Evolutionary conservation across 2,113 vertebrate species (phyloP), one percentile per base, ranked within the genome.

Genomic region (Eubucco bourcierii): DNA sequence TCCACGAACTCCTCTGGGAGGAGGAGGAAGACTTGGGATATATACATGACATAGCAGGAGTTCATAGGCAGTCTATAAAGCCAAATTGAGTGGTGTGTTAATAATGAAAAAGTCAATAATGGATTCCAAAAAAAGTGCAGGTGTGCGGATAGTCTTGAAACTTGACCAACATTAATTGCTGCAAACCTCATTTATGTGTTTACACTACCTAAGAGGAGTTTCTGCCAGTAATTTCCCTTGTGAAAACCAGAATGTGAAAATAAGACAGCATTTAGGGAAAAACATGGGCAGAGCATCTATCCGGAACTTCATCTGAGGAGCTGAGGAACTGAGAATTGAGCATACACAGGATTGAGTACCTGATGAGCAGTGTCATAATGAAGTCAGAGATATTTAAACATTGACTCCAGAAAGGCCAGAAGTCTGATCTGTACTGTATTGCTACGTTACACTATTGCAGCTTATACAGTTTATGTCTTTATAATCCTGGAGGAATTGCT

Each of bases 91-190:
- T 85, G 44, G 61, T 89, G n/a, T 77, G 66, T 91, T 93, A 92
- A 96, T 93, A 91, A 94, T 93, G 72, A 92, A 95, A 92, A 95
- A 94, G 87, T 90, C 92, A 90, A 82, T 92, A 94, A 94, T 84
- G 79, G 73, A 78, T 92, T 96, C 72, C 81, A 87, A 84, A 78
- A 84, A 72, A 68, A 92, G 20, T 34, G 73, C 87, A 91, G 76
- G 80, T 76, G 39, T 80, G 84, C 87, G 89, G 82, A 94, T 94
- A 92, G 76, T 86, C 79, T 87, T 83, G 89, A 92, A 90, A 87
- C 61, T 83, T 86, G 91, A 94, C 94, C 84, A 88, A 90, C 75
- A 92, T 94, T 94, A 92, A 91, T 91, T 92, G 76, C 90, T 84
- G 73, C 76, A 94, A 92, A 93, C 76, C n/a, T 92, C 94, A 78